Conservation (phyloP, 35 echinoderm and acorn worm species). For the Strongylocentrotus purpuratus region DNA sequence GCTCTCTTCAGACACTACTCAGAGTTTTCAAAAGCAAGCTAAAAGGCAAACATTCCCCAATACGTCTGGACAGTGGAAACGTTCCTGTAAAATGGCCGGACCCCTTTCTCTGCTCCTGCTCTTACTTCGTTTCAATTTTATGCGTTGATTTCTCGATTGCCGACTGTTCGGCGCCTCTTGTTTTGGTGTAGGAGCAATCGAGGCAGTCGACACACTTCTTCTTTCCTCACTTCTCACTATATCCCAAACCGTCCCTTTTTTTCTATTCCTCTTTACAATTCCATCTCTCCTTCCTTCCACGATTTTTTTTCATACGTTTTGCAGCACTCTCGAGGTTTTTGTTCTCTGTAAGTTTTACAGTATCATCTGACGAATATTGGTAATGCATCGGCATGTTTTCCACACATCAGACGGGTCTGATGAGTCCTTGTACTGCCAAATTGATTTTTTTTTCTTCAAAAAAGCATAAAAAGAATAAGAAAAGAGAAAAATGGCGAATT, state of each 20-base stretch:
- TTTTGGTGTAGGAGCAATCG: background rate
- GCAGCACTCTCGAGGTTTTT: background rate
- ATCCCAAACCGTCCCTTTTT: background rate
- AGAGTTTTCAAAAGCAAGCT: too few species aligned
- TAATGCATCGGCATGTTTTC: background rate
- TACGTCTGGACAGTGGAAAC: background rate
- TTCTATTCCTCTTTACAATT: background rate
- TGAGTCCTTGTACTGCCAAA: background rate
- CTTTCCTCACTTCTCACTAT: background rate
- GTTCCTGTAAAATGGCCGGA: background rate
- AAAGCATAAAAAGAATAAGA: too few species aligned
- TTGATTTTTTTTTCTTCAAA: too few species aligned
- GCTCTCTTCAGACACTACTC: too few species aligned
- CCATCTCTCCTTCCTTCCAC: background rate
- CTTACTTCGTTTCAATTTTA: conserved; percentile 21
- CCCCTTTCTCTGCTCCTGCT: background rate
- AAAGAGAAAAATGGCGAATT: too few species aligned
- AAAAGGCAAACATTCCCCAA: too few species aligned
- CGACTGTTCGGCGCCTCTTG: conserved; percentile 27
- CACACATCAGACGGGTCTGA: background rate
- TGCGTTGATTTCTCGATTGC: conserved; percentile 27
- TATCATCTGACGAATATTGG: background rate
- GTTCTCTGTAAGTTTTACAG: background rate
- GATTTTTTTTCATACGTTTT: background rate
- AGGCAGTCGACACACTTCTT: conserved; percentile 1